Evolutionary conservation across 2,113 vertebrate species (phyloP), one percentile per base, ranked within the genome.

Genomic region (Oncorhynchus gorbuscha): DNA sequence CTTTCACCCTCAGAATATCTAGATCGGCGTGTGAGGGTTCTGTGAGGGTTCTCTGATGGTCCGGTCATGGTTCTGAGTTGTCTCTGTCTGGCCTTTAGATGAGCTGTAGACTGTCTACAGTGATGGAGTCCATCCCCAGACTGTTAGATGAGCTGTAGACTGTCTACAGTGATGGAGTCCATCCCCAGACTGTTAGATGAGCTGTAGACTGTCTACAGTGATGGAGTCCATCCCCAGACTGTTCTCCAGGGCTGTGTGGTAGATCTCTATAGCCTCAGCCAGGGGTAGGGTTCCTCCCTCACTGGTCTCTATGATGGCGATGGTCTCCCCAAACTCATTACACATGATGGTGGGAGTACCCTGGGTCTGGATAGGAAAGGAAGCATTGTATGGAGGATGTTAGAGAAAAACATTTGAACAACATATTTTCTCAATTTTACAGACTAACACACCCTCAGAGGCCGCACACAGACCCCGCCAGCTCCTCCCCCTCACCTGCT

Each of bases 281-380:
- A 97, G 90, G 1, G 95, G 94, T 74, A 96, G 89, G 1, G 68
- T 84, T 0, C 88, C 89, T 0, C 95, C 94, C 68, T 96, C 95
- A 0, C 93, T 93, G 0, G 95, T 96, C 90, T 96, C 94, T 0
- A 97, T 96, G 88, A 97, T 96, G 73, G 96, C 95, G 0, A 97
- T 97, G 22, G 96, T 94, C 89, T 97, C 95, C 16, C 95, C 96
- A 0, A 97, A 94, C 85, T 96, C 95, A 0, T 96, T 96, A 76
- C 95, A 97, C 95, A 97, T 95, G 77, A 96, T 96, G 0, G 95
- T 94, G 1, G 92, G 94, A 39, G 88, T 93, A 64, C 16, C 93
- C 77, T 91, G 90, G 7, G 81, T 18, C 89, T 89, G n/a, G 3
- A 66, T 68, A 79, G 77, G 49, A 74, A 67, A 49, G 69, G 12